phyloP scores from a whole-genome alignment of 2,797 vertebrate genomes.

The Sternotherus odoratus region DNA sequence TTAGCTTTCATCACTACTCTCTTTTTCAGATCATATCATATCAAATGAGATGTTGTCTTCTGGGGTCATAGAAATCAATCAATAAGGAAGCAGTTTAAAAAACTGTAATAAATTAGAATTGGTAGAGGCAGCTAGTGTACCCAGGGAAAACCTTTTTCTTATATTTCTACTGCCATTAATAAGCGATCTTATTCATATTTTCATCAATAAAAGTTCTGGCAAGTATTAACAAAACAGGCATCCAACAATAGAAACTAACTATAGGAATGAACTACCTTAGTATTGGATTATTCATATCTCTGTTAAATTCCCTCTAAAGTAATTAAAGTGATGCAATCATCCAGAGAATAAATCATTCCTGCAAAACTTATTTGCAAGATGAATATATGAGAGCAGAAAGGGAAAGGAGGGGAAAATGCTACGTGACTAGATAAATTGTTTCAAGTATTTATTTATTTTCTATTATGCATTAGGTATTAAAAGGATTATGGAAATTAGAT shows the following conservation, averaged over 20 bases:
- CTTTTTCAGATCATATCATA: neutral
- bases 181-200: neutral
- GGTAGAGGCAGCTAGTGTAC: neutral
- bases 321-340: conserved; percentile 56
- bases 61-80: neutral
- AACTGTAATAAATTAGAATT: neutral
- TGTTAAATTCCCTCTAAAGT: conserved; percentile 25
- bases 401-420: neutral
- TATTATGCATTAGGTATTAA: conserved; percentile 30
- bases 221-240: neutral
- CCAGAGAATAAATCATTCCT: conserved; percentile 36
- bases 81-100: neutral
- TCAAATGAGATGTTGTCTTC: neutral
- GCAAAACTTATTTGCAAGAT: conserved; percentile 15
- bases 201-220: neutral
- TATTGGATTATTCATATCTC: conserved; percentile 45
- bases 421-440: conserved; percentile 9
- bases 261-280: conserved; percentile 9
- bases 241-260: neutral
- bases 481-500: conserved; percentile 63
- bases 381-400: neutral
- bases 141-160: neutral
- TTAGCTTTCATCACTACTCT: neutral
- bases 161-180: neutral
- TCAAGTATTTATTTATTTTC: neutral